phyloP scores from a whole-genome alignment of 2,113 vertebrate genomes.

The Antigone vipio region DNA sequence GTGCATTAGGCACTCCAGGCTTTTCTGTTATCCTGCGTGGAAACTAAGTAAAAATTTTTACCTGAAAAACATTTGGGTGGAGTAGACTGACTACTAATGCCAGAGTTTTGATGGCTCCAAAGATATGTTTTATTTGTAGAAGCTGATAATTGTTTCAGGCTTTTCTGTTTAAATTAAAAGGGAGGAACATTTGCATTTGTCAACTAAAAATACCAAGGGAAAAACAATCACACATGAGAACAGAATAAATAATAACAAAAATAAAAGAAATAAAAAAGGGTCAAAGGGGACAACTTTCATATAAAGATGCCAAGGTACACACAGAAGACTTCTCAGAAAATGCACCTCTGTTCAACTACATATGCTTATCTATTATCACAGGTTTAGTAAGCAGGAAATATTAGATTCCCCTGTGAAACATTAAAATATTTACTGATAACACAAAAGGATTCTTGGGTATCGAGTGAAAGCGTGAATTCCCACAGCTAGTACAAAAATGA shows the following conservation, averaged over 20 bases:
- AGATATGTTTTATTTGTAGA: not conserved
- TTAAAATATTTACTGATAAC: constrained; percentile 28
- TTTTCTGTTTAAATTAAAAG: not conserved
- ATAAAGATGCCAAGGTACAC: constrained; percentile 13
- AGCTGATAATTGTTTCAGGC: not conserved
- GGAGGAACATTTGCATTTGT: not conserved
- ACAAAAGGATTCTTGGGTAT: not conserved
- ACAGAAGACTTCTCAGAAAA: not conserved
- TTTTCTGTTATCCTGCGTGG: not conserved
- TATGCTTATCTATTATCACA: not conserved
- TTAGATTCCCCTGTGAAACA: constrained; percentile 11
- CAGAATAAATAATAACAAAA: not conserved
- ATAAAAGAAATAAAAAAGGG: not conserved
- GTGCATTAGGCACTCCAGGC: not conserved
- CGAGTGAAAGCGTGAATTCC: not conserved
- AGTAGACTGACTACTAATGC: not conserved
- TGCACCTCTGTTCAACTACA: not conserved
- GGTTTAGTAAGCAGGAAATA: constrained; percentile 29
- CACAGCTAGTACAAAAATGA: not conserved
- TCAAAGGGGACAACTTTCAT: not conserved
- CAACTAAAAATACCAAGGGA: not conserved
- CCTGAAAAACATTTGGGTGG: constrained; percentile 12
- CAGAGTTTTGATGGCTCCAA: not conserved
- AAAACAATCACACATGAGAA: not conserved
- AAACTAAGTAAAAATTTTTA: not conserved